Conservation (phyloP, 2,797 vertebrate genomes). For the Chelonia mydas region DNA sequence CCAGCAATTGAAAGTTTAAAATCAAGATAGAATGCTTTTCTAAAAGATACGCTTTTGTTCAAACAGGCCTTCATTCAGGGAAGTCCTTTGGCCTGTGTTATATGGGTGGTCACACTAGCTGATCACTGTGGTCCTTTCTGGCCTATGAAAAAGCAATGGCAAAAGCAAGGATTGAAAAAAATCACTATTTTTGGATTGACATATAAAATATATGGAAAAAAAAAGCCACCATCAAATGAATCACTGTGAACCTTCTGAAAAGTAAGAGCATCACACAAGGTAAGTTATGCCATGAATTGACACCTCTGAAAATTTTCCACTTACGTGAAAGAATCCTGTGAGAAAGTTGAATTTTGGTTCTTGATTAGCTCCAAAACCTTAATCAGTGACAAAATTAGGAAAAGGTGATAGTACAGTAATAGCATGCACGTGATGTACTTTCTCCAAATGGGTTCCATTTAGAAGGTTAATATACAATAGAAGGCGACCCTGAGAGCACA, state of each 20-base stretch:
- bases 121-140: background rate
- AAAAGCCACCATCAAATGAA: background rate
- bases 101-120: rapidly evolving
- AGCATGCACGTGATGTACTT: background rate
- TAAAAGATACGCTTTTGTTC: background rate
- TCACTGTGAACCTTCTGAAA: background rate
- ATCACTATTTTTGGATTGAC: background rate
- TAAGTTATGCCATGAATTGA: background rate
- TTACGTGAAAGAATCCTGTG: background rate
- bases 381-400: background rate
- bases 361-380: background rate
- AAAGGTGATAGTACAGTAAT: conserved; percentile 3
- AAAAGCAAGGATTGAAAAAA: background rate
- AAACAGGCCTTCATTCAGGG: background rate
- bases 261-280: background rate
- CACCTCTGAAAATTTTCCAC: background rate
- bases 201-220: background rate
- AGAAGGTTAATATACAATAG: conserved; percentile 42
- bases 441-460: conserved; percentile 20
- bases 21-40: background rate
- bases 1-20: background rate
- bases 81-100: background rate
- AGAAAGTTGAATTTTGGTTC: background rate
- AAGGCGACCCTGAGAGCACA: conserved; percentile 8
- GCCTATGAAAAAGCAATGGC: background rate